These are phyloP conservation scores for Uloborus diversus DNA, from an alignment of 1,140 invertebrate genomes.

Conservation along the genomic window DNA sequence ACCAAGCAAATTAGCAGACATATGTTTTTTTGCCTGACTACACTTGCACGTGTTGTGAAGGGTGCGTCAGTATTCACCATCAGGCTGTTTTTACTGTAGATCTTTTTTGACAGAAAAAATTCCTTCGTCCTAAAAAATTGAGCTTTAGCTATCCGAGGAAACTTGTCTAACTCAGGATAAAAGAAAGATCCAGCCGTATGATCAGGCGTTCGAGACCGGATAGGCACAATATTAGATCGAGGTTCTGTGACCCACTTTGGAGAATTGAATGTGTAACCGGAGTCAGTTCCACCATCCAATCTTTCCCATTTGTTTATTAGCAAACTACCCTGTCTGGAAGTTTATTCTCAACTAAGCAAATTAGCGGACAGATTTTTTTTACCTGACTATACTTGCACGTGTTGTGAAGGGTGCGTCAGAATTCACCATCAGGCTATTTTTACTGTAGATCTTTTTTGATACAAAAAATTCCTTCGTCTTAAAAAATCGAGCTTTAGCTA, in stretches of 20 bases:
- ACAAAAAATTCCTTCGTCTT: conserved; percentile 68
- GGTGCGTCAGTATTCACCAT: too few relatives aligned
- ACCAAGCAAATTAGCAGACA: too few relatives aligned
- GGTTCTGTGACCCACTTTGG: conserved; percentile 92
- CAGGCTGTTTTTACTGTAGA: too few relatives aligned
- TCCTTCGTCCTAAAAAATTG: conserved; percentile 78
- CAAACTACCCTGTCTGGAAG: too few relatives aligned
- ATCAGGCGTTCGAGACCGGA: conserved; percentile 89
- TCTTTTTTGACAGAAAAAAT: conserved; percentile 14
- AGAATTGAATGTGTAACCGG: conserved; percentile 95
- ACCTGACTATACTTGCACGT: conserved; percentile 34
- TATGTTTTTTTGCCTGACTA: too few relatives aligned
- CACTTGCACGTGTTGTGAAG: too few relatives aligned
- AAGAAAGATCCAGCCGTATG: conserved; percentile 95
- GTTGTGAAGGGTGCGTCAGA: background rate
- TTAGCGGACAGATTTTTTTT: too few relatives aligned
- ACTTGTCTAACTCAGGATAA: conserved; percentile 84
- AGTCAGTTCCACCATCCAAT: conserved; percentile 98
- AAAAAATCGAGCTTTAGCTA: conserved; percentile 89
- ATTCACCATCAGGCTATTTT: conserved; percentile 41
- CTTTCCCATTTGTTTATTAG: too few relatives aligned
- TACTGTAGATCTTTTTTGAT: background rate
- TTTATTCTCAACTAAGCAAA: too few relatives aligned
- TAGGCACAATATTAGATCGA: conserved; percentile 86
- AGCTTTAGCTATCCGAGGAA: conserved; percentile 90